Conservation (phyloP, 2,113 vertebrate genomes). For the Rhineura floridana region DNA sequence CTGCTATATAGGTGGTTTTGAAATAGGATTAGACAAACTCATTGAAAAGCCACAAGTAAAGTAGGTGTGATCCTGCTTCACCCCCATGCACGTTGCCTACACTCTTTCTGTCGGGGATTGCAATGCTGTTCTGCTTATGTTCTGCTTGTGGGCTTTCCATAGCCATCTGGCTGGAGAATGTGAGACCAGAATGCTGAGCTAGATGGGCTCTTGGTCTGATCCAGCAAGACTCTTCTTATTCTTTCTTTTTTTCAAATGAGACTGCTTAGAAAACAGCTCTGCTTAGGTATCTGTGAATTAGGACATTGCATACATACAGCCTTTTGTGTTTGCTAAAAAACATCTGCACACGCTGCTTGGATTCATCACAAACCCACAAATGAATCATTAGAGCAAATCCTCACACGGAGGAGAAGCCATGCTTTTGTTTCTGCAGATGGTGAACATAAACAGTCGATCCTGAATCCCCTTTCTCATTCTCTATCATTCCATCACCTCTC, state of each 20-base stretch:
- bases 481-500: not conserved
- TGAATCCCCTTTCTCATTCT: not conserved
- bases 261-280: not conserved
- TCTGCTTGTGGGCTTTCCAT: not conserved
- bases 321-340: not conserved
- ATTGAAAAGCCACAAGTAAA: too few species aligned
- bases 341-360: not conserved
- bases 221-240: not conserved
- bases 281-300: not conserved
- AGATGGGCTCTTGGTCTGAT: not conserved
- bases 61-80: too few species aligned
- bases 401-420: not conserved
- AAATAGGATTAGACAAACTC: too few species aligned
- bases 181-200: too few species aligned
- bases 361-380: not conserved
- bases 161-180: not conserved
- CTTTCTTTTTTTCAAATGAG: not conserved
- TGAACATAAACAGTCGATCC: not conserved
- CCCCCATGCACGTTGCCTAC: not conserved
- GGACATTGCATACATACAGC: not conserved
- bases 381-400: not conserved
- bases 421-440: not conserved
- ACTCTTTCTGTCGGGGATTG: not conserved
- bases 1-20: too few species aligned
- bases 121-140: not conserved